phyloP scores from a whole-genome alignment of 2,888 invertebrate species.

The Unio delphinus region DNA sequence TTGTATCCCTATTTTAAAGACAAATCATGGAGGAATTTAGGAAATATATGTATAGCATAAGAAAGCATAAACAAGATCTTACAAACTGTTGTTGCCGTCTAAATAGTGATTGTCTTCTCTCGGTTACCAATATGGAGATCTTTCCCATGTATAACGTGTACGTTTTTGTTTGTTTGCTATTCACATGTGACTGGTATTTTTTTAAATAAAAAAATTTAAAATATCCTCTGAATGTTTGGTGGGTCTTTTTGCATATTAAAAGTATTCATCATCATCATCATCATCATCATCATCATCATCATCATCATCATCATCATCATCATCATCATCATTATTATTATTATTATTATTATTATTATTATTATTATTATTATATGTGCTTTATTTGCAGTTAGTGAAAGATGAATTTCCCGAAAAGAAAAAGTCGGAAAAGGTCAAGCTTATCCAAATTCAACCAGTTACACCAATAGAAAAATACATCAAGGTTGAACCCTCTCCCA shows the following conservation, averaged over 20 bases:
- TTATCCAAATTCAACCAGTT: slow-evolving; percentile 58
- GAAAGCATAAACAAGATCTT: too few species aligned
- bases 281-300: background rate
- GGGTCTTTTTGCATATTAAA: background rate
- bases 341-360: background rate
- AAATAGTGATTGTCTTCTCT: too few species aligned
- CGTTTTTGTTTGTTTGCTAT: background rate
- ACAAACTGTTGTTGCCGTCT: too few species aligned
- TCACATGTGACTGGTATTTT: background rate
- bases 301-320: too few species aligned
- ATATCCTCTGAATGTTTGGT: too few species aligned
- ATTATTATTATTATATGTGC: background rate
- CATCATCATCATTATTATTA: too few species aligned
- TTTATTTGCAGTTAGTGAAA: slow-evolving; percentile 62
- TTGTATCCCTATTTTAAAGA: too few species aligned
- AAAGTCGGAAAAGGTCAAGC: slow-evolving; percentile 40
- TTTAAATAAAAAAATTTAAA: too few species aligned
- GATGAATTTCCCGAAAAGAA: slow-evolving; percentile 61
- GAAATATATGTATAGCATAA: too few species aligned
- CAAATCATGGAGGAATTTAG: too few species aligned
- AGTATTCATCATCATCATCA: background rate
- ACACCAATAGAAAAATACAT: slow-evolving; percentile 67
- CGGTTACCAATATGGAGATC: too few species aligned
- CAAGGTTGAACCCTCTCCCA: slow-evolving; percentile 63
- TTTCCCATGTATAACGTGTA: too few species aligned